Conservation (phyloP, 2,888 invertebrate genomes). For the Oscheius sp. region DNA sequence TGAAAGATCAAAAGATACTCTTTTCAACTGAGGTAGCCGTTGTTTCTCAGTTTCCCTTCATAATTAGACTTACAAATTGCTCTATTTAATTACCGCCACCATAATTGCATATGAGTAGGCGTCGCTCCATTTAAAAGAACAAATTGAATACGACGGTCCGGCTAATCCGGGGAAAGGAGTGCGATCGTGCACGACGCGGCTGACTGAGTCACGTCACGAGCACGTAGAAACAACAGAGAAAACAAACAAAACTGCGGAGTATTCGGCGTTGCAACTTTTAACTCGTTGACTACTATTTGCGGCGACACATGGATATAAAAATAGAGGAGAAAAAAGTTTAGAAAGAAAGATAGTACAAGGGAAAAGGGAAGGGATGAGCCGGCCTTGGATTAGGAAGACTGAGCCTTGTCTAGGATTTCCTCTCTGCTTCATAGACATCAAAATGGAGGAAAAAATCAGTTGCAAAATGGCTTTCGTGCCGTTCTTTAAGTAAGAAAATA, state of each 20-base stretch:
- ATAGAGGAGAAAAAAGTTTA: not conserved
- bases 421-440: no score
- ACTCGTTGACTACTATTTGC: not conserved
- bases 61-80: not conserved
- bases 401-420: no score
- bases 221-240: conserved; percentile 27
- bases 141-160: conserved; percentile 13
- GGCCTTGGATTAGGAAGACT: no score
- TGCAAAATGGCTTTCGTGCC: not conserved
- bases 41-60: not conserved
- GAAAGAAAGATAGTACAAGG: not conserved
- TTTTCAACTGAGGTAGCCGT: not conserved
- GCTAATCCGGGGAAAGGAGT: conserved; percentile 19
- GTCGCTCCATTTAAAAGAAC: not conserved
- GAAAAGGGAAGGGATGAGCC: no score
- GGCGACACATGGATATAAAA: conserved; percentile 5
- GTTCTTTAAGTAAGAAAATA: not conserved
- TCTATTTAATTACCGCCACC: not conserved
- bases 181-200: conserved; percentile 10
- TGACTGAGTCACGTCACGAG: conserved; percentile 28
- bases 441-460: no score
- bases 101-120: not conserved
- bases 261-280: conserved; percentile 7
- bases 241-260: conserved; percentile 14
- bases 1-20: not conserved